phyloP scores from a whole-genome alignment of 2,888 invertebrate genomes.

The Caenorhabditis wallacei region DNA sequence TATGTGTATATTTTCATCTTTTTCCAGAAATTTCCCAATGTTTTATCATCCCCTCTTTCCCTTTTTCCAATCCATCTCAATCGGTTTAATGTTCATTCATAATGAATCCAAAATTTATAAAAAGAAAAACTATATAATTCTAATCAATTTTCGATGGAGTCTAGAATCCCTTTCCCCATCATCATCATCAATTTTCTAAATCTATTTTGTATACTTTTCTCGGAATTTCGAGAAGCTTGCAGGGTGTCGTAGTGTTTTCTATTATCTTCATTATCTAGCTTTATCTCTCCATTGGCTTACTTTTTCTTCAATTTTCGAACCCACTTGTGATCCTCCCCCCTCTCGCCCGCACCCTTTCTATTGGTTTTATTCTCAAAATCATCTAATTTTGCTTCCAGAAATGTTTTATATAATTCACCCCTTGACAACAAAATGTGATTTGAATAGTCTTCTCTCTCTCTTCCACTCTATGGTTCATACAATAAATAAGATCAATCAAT shows the following conservation, averaged over 20 bases:
- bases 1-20: slow-evolving; percentile 57
- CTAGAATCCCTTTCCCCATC: neutral
- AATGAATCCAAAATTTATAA: slow-evolving; percentile 11
- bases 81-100: slow-evolving; percentile 3
- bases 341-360: slow-evolving; percentile 30
- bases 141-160: slow-evolving; percentile 14
- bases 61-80: slow-evolving; percentile 29
- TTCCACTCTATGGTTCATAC: slow-evolving; percentile 9
- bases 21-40: neutral
- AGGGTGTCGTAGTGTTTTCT: slow-evolving; percentile 42
- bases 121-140: slow-evolving; percentile 6
- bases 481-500: slow-evolving; percentile 17
- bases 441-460: slow-evolving; percentile 43
- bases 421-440: slow-evolving; percentile 50
- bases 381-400: slow-evolving; percentile 23
- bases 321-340: slow-evolving; percentile 40
- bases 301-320: slow-evolving; percentile 19
- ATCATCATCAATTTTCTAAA: neutral
- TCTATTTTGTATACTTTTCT: slow-evolving; percentile 36
- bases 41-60: slow-evolving; percentile 8
- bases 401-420: slow-evolving; percentile 30
- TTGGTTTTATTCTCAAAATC: slow-evolving; percentile 35
- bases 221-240: slow-evolving; percentile 26
- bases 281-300: slow-evolving; percentile 16
- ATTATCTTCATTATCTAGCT: slow-evolving; percentile 17